Conservation (phyloP, 2,797 vertebrate species). For the Dendrocincla tyrannina region DNA sequence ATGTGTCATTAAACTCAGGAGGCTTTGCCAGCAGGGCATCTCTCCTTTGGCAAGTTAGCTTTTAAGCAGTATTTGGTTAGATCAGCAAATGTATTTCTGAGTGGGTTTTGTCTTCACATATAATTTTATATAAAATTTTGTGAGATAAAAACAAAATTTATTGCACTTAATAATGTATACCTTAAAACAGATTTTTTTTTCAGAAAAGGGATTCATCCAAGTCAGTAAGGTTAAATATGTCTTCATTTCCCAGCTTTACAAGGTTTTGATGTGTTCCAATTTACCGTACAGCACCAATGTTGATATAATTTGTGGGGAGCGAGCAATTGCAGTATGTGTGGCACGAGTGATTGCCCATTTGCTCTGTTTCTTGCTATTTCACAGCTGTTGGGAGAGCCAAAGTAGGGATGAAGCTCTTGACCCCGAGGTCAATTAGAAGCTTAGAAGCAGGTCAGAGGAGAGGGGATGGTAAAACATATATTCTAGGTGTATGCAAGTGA, state of each 20-base stretch:
- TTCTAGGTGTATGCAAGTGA: conserved; percentile 22
- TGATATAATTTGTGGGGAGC: neutral
- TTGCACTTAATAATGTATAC: neutral
- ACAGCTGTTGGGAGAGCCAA: conserved; percentile 32
- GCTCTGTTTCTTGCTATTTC: conserved; percentile 45
- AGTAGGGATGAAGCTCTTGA: conserved; percentile 58
- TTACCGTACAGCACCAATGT: neutral
- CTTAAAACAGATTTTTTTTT: neutral
- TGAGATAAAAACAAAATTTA: neutral
- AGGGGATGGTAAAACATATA: neutral
- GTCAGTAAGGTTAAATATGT: neutral
- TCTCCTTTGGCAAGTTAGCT: conserved; percentile 38
- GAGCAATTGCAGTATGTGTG: conserved; percentile 6
- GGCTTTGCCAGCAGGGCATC: conserved; percentile 46
- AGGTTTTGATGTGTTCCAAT: neutral
- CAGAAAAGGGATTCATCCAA: neutral
- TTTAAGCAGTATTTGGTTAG: conserved; percentile 19
- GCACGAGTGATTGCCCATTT: conserved; percentile 41
- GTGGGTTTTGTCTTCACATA: neutral
- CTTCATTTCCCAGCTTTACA: neutral
- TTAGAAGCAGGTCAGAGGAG: conserved; percentile 55
- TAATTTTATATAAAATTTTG: neutral
- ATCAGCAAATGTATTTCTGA: neutral
- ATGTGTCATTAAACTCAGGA: conserved; percentile 50
- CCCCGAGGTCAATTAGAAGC: conserved; percentile 57